Percentiles rank a stretch among this genome's conserved stretches.
phyloP scores from a whole-genome alignment of 2,888 invertebrate genomes.

The Caenorhabditis japonica region DNA sequence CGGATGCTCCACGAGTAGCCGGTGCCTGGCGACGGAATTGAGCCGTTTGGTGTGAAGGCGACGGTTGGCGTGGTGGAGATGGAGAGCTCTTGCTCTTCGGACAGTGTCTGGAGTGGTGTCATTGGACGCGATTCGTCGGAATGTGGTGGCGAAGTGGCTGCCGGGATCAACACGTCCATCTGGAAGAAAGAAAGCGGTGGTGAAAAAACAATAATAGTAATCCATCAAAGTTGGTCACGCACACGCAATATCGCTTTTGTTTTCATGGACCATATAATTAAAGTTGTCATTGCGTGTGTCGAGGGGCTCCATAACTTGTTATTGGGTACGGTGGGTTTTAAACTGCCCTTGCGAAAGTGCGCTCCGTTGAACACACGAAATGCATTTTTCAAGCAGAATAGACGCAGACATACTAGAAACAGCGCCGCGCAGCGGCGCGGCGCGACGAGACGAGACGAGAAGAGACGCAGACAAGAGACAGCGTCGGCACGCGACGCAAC shows the following conservation, averaged over 20 bases:
- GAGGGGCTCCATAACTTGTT: background rate
- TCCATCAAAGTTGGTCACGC: slow-evolving; percentile 45
- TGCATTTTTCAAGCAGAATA: too few relatives aligned
- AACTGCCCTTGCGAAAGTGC: too few relatives aligned
- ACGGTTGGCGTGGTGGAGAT: slow-evolving; percentile 44
- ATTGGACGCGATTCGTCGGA: slow-evolving; percentile 19
- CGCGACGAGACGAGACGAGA: too few relatives aligned
- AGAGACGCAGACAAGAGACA: too few relatives aligned
- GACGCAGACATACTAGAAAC: too few relatives aligned
- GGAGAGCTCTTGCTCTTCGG: slow-evolving; percentile 18
- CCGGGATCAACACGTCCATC: slow-evolving; percentile 18
- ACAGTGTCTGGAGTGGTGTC: slow-evolving; percentile 15
- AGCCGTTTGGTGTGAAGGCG: slow-evolving; percentile 48
- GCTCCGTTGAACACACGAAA: too few relatives aligned
- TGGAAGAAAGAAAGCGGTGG: too few relatives aligned
- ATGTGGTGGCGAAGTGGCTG: slow-evolving; percentile 16
- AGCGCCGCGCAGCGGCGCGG: too few relatives aligned
- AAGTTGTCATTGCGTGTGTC: slow-evolving; percentile 13
- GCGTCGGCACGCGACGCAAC: too few relatives aligned
- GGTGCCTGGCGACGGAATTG: slow-evolving; percentile 54
- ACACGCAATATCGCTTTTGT: slow-evolving; percentile 38
- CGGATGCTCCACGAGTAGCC: slow-evolving; percentile 56
- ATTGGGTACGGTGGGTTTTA: background rate
- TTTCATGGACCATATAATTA: slow-evolving; percentile 25
- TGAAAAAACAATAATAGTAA: slow-evolving; percentile 47